A percentile compares a stretch with the other conserved stretches of the same genome.
Evolutionary conservation across 2,113 vertebrate genomes (phyloP).

Genomic region (Cepphus grylle): DNA sequence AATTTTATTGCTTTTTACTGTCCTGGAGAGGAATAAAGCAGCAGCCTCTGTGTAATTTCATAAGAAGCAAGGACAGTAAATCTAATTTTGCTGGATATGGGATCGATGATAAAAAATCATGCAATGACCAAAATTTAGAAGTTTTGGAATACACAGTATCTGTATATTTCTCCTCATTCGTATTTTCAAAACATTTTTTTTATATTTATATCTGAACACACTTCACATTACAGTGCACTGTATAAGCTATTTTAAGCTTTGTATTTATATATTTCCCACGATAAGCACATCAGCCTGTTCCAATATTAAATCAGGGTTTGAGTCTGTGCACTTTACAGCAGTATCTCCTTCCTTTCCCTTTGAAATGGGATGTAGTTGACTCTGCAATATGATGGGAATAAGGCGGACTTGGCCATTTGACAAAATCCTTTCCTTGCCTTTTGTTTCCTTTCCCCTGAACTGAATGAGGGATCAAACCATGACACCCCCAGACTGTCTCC

Average conservation of each 20-base stretch:
- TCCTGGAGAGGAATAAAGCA: constrained; percentile 79
- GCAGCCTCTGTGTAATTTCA: constrained; percentile 81
- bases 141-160: neutral
- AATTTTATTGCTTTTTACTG: constrained; percentile 86
- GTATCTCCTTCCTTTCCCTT: neutral
- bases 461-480: neutral
- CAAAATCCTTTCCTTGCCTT: neutral
- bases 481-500: neutral
- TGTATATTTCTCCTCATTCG: neutral
- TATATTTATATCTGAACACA: neutral
- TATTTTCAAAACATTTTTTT: neutral
- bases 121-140: constrained; percentile 58
- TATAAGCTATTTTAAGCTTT: neutral
- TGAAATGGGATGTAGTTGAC: neutral
- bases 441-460: neutral
- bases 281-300: neutral
- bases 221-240: neutral
- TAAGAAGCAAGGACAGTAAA: constrained; percentile 80
- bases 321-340: neutral
- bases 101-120: constrained; percentile 74
- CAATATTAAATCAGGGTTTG: neutral
- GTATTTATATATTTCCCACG: neutral
- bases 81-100: constrained; percentile 79
- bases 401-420: neutral
- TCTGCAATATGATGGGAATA: neutral